Evolutionary conservation across 30 jellyfish, hydroid and myxozoan species (phyloP), one percentile per base, ranked within the genome.

Genomic region (Pseudorhiza aurosa): DNA sequence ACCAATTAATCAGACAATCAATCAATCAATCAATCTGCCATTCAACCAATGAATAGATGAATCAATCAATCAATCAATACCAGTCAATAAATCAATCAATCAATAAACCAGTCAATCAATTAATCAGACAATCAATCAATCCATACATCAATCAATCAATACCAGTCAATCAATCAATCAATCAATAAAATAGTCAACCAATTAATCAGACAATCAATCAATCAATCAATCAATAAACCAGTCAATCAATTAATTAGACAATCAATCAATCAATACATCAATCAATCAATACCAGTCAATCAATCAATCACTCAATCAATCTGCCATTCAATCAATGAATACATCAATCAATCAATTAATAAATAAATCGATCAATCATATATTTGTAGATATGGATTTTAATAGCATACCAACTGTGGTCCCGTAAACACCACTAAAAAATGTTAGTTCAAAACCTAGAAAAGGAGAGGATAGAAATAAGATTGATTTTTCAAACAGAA

Each of bases 351-450:
- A 5, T 21, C 10, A 53, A 53, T 53, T 18, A 18, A 8, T 8
- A 21, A n/a, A n/a, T 53, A 12, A 46, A 46, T 12, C 19, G 19
- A 4, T 46, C 43, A 44, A 11, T 65, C 60, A 65, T 5, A 35
- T 0, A 65, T 24, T 17, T 47, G 36, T 67, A 36, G 26, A 2
- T 8, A 56, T 25, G 17, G 19, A 45, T 49, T 9, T 17, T n/a
- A n/a, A n/a, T 4, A 14, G 65, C 97, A 0, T 85, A 90, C 97
- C 96, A 15, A 92, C 94, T 30, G 96, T 78, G 22, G 75, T 85
- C 17, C 98, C 98, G 76, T 78, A 92, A 6, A 92, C 98, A n/a
- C 98, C 98, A 79, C 98, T 92, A 89, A 85, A 92, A 55, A 92
- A 92, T 19, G 98, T 87, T 93, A 92, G 53, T 43, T 92, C 97